These are phyloP conservation scores for Muscina levida DNA, from an alignment of 2,888 invertebrate genomes.

Conservation along the genomic window DNA sequence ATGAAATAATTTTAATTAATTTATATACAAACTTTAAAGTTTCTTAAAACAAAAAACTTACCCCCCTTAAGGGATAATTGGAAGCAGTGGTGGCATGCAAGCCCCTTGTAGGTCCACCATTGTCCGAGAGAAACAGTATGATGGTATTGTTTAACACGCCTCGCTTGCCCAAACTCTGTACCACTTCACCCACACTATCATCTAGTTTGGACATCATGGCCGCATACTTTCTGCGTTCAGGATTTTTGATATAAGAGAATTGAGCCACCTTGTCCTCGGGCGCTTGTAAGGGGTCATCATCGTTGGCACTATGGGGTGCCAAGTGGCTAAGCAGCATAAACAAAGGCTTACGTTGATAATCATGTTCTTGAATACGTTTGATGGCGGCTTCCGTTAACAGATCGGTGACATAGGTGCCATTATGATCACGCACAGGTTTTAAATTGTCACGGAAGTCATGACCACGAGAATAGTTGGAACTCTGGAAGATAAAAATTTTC, in stretches of 20 bases:
- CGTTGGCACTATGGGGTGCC: slow-evolving; percentile 89
- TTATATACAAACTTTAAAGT: neutral
- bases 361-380: slow-evolving; percentile 83
- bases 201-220: slow-evolving; percentile 93
- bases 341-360: slow-evolving; percentile 83
- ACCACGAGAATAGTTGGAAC: slow-evolving; percentile 76
- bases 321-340: slow-evolving; percentile 90
- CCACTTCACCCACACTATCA: slow-evolving; percentile 89
- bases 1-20: neutral
- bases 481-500: slow-evolving; percentile 45
- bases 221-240: slow-evolving; percentile 85
- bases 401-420: slow-evolving; percentile 85
- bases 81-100: slow-evolving; percentile 86
- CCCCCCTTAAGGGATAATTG: slow-evolving; percentile 89
- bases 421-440: slow-evolving; percentile 80
- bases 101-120: slow-evolving; percentile 90
- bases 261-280: slow-evolving; percentile 85
- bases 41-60: slow-evolving; percentile 75
- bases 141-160: slow-evolving; percentile 90
- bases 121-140: slow-evolving; percentile 92
- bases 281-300: slow-evolving; percentile 85
- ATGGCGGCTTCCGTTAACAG: slow-evolving; percentile 85
- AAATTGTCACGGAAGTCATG: slow-evolving; percentile 81
- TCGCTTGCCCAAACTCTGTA: slow-evolving; percentile 84
- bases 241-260: slow-evolving; percentile 85